phyloP scores from a whole-genome alignment of 2,888 invertebrate species.

The Drosophila cognata region DNA sequence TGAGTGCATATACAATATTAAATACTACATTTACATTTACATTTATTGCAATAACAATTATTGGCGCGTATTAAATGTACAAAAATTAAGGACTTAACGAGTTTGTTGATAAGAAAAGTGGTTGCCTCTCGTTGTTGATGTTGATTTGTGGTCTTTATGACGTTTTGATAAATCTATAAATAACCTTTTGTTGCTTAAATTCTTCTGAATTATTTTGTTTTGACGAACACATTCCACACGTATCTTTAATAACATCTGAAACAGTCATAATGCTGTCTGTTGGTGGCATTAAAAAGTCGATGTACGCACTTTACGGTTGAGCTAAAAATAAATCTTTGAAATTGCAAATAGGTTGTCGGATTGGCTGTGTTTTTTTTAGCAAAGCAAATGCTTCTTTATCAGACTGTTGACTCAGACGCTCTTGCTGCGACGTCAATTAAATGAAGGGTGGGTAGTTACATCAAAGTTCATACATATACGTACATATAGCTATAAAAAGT shows the following conservation, averaged over 20 bases:
- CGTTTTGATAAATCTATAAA: neutral
- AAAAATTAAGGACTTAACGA: conserved; percentile 42
- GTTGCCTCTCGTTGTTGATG: conserved; percentile 2
- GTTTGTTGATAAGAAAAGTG: conserved; percentile 33
- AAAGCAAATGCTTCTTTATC: conserved; percentile 23
- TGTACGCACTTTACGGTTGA: conserved; percentile 17
- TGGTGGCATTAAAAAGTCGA: conserved; percentile 20
- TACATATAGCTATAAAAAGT: conserved; percentile 17
- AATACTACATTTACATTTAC: conserved; percentile 3
- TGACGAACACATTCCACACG: neutral
- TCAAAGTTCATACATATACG: conserved; percentile 45
- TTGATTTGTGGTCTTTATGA: conserved; percentile 4
- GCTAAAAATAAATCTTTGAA: conserved; percentile 55
- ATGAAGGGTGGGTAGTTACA: conserved; percentile 31
- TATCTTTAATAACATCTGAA: neutral
- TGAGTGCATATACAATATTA: conserved; percentile 1
- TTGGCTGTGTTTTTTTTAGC: conserved; percentile 29
- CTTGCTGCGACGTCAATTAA: conserved; percentile 40
- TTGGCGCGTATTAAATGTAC: conserved; percentile 25
- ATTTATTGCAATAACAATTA: conserved; percentile 45
- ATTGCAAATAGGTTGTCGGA: conserved; percentile 41
- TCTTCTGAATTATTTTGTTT: neutral
- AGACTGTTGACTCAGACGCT: conserved; percentile 18
- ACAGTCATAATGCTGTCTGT: conserved; percentile 11
- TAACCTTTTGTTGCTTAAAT: conserved; percentile 17